Conservation (phyloP, 1,140 invertebrate species). For the Hycleus phaleratus region DNA sequence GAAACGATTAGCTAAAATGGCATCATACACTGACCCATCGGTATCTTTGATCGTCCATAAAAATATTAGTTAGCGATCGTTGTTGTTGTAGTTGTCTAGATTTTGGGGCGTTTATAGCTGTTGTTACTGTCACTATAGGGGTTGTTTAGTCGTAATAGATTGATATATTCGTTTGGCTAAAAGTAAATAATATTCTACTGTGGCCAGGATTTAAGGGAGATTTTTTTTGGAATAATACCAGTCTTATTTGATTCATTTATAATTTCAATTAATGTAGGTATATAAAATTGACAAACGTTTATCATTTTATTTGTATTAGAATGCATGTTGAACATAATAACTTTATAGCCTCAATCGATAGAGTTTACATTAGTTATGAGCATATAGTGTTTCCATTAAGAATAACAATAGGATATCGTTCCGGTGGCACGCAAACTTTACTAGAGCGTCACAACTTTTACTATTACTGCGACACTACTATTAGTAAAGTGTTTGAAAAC, state of each 20-base stretch:
- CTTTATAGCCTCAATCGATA: conserved; percentile 11
- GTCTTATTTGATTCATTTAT: too few species aligned
- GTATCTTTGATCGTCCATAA: conserved; percentile 42
- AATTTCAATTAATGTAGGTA: too few species aligned
- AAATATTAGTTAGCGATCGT: conserved; percentile 34
- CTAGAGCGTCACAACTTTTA: too few species aligned
- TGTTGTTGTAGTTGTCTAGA: conserved; percentile 24
- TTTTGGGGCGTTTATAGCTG: conserved; percentile 28
- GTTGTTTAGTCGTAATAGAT: conserved; percentile 23
- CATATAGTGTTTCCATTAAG: conserved; percentile 13
- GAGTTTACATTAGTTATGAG: conserved; percentile 9
- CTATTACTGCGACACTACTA: too few species aligned
- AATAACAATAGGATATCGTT: neutral
- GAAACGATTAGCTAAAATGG: conserved; percentile 38
- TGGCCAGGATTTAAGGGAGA: too few species aligned
- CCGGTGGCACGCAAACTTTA: neutral
- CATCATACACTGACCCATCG: conserved; percentile 31
- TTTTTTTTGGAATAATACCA: too few species aligned
- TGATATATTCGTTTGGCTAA: conserved; percentile 4
- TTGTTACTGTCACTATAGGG: conserved; percentile 25
- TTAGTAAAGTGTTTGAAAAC: neutral
- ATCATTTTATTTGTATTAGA: too few species aligned
- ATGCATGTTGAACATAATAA: neutral
- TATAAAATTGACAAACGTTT: too few species aligned
- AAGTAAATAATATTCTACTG: too few species aligned